These are phyloP conservation scores for Madoqua kirkii DNA, from an alignment of 2,113 vertebrate species.

Conservation along the genomic window DNA sequence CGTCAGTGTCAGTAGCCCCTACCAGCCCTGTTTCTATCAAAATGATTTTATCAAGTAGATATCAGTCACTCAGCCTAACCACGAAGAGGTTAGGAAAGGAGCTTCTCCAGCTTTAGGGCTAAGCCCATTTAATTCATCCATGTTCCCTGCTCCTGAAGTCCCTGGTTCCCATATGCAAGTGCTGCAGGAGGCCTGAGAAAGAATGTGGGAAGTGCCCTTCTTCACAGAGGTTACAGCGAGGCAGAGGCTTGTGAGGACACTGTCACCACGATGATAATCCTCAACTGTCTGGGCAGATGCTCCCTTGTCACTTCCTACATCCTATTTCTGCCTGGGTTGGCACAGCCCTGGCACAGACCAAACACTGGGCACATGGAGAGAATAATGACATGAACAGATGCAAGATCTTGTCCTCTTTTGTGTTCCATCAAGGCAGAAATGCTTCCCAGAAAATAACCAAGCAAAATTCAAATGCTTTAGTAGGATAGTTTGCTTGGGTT, in stretches of 20 bases:
- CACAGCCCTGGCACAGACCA: neutral
- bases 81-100: neutral
- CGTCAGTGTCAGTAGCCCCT: neutral
- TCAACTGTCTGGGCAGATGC: neutral
- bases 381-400: neutral
- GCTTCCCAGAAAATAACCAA: neutral
- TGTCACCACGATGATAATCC: neutral
- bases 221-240: neutral
- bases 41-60: neutral
- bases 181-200: neutral
- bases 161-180: neutral
- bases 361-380: neutral
- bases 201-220: neutral
- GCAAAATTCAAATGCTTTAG: neutral
- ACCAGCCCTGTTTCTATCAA: neutral
- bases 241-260: neutral
- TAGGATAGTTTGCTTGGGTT: neutral
- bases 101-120: neutral
- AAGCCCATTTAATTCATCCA: neutral
- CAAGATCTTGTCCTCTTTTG: neutral
- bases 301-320: neutral
- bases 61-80: neutral
- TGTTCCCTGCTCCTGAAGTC: neutral
- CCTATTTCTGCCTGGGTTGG: neutral
- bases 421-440: neutral